A percentile compares a stretch with the other conserved stretches of the same genome.
Conservation (phyloP, 2,113 vertebrate species). For the Seriola quinqueradiata region DNA sequence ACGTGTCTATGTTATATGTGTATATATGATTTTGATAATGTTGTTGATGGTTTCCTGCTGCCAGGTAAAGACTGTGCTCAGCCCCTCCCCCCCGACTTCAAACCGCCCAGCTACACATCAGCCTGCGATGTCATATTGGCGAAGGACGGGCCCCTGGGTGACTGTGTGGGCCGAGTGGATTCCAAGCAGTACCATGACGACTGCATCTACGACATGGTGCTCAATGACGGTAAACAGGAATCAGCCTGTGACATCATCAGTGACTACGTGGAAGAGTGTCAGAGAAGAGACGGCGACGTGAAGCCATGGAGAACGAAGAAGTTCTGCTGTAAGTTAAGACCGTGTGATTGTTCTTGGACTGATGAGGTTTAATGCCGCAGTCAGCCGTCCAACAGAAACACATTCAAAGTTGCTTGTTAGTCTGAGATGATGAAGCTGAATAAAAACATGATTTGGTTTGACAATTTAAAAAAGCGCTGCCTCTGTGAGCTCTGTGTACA, state of each 20-base stretch:
- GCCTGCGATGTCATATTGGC: slow-evolving; percentile 26
- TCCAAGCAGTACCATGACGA: slow-evolving; percentile 3
- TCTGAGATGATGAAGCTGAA: no score
- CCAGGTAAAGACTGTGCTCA: slow-evolving; percentile 38
- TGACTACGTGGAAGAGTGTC: slow-evolving; percentile 35
- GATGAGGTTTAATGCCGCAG: no score
- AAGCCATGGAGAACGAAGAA: slow-evolving; percentile 26
- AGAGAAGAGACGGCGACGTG: slow-evolving; percentile 17
- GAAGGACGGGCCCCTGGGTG: slow-evolving; percentile 24
- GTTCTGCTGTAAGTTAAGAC: slow-evolving; percentile 30
- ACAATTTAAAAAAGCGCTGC: no score
- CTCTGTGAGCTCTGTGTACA: no score
- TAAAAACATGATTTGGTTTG: no score
- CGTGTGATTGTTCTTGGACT: no score
- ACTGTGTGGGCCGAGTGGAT: slow-evolving; percentile 3
- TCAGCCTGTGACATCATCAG: slow-evolving; percentile 40
- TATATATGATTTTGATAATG: no score
- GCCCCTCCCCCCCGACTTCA: neutral
- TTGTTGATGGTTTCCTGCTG: neutral
- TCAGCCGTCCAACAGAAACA: no score
- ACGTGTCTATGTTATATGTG: no score
- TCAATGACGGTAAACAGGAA: neutral
- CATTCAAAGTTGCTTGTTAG: no score
- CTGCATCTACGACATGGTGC: slow-evolving; percentile 39
- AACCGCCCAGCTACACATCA: slow-evolving; percentile 14